Evolutionary conservation across 2,797 vertebrate genomes (phyloP), one percentile per base, ranked within the genome.

Genomic region (Chelon labrosus): DNA sequence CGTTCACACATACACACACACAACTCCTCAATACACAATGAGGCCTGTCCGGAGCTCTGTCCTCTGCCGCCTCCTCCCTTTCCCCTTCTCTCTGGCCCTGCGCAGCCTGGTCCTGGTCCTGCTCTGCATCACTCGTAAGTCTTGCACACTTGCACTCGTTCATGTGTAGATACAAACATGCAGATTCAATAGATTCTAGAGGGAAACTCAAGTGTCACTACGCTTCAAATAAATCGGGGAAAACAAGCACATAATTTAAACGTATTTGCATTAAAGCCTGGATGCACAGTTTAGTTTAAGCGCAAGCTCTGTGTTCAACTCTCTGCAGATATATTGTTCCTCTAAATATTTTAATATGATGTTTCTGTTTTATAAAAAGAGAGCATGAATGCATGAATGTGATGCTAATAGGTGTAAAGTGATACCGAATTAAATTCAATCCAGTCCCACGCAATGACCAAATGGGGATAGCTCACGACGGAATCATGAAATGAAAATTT

Each of bases 1-100:
- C 27, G 4, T 37, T 55, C 66, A 19, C 41, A 20, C 19, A 22
- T 27, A 69, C 10, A 79, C 68, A 74, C 60, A 53, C 68, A 63
- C 67, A 62, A 70, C 69, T 67, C 75, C 70, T 82, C 89, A 91
- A 87, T 92, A 91, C 89, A 95, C 93, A 93, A 95, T 95, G 95
- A 93, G 78, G 90, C 73, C 88, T 66, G 88, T 89, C 86, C 90
- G 37, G 84, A 84, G 89, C 91, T 67, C 88, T 87, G 90, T 85
- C 84, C 90, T 84, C 74, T 83, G 86, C 88, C 73, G 66, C 84
- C 88, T 79, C 72, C 82, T 89, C 82, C 77, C 88, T 68, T 79
- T 77, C 38, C 82, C 88, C 74, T 69, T 88, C 87, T 88, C 85
- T 65, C 68, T 87, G 74, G 81, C 57, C 75, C 81, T 90, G 54